phyloP scores from a whole-genome alignment of 2,888 invertebrate genomes.

The Diogma glabrata region DNA sequence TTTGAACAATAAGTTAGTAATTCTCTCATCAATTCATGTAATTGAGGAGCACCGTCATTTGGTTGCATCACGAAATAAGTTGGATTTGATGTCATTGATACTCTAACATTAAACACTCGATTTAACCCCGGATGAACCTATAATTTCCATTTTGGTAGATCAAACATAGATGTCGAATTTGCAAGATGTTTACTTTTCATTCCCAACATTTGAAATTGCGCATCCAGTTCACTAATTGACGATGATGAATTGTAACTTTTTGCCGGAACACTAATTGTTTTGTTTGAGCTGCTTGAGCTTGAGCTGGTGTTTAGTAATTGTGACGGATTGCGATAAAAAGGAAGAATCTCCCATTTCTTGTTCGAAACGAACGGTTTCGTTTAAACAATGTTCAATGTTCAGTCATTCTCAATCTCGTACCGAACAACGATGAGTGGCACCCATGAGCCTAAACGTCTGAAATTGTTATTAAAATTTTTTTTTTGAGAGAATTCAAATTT shows the following conservation, averaged over 20 bases:
- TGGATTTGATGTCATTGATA: constrained; percentile 67
- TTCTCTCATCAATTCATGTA: constrained; percentile 50
- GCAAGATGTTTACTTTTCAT: neutral
- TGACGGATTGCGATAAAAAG: no score
- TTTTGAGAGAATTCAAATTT: no score
- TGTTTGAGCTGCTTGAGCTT: no score
- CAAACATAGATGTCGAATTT: neutral
- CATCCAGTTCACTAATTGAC: no score
- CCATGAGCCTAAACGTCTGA: no score
- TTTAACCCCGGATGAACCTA: constrained; percentile 33
- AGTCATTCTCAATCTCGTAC: no score
- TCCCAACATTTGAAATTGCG: neutral
- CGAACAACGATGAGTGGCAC: no score
- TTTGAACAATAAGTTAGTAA: constrained; percentile 50
- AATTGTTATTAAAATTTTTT: no score
- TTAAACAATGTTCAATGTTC: no score
- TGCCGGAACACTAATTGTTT: no score
- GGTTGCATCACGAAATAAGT: constrained; percentile 39
- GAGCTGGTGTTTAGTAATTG: no score
- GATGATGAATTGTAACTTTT: no score
- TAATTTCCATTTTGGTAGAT: neutral
- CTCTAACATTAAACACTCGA: constrained; percentile 54
- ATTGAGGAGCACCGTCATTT: constrained; percentile 32
- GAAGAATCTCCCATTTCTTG: constrained; percentile 43
- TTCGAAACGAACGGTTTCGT: constrained; percentile 54